phyloP scores from a whole-genome alignment of 1,140 invertebrate species.

The Zaprionus lachaisei region DNA sequence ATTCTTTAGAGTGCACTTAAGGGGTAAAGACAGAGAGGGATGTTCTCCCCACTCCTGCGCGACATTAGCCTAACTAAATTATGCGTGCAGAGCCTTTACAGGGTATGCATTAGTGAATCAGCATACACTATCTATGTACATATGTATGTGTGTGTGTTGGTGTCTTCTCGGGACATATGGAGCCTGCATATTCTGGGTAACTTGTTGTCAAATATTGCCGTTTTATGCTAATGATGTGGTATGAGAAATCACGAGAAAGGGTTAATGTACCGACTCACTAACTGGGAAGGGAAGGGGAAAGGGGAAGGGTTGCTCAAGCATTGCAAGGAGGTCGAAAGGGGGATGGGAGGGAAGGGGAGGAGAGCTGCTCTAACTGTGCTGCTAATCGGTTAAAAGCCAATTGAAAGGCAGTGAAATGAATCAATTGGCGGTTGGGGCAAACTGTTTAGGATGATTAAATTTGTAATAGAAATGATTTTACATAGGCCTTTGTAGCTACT shows the following conservation, averaged over 20 bases:
- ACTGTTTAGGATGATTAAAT: conserved; percentile 81
- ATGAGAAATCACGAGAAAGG: conserved; percentile 57
- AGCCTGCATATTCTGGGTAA: conserved; percentile 28
- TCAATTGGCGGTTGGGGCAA: conserved; percentile 60
- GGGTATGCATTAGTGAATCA: conserved; percentile 15
- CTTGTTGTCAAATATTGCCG: conserved; percentile 64
- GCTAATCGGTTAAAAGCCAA: conserved; percentile 78
- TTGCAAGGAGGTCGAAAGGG: background rate
- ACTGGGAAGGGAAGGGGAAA: background rate
- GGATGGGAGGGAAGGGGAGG: background rate
- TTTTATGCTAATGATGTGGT: conserved; percentile 71
- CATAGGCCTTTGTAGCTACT: conserved; percentile 12
- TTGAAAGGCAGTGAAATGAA: conserved; percentile 79
- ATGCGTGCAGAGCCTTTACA: background rate
- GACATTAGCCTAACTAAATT: background rate
- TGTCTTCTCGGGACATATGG: conserved; percentile 39
- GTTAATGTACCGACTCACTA: conserved; percentile 43
- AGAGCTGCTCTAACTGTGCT: conserved; percentile 33
- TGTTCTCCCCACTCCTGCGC: background rate
- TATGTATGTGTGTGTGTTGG: background rate
- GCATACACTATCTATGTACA: background rate
- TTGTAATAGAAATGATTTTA: conserved; percentile 77
- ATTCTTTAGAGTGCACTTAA: background rate
- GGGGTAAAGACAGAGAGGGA: background rate
- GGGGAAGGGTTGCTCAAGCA: background rate